Conservation (phyloP, 2,888 invertebrate species). For the Andrena praecox region DNA sequence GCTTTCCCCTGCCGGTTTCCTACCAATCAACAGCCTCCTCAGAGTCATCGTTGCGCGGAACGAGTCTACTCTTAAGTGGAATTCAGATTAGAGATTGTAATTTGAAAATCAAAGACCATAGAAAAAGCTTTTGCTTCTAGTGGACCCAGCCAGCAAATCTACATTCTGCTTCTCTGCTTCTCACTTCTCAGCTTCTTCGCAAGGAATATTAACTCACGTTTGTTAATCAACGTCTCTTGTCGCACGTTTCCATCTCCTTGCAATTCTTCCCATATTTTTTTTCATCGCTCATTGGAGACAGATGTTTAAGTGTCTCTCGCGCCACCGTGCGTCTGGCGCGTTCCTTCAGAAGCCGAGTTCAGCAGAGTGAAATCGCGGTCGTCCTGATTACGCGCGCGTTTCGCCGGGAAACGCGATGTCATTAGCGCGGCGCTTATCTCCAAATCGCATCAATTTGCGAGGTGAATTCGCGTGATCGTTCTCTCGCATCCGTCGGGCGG, state of each 20-base stretch:
- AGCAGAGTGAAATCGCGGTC: constrained; percentile 30
- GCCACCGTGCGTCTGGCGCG: neutral
- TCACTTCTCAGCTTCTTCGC: neutral
- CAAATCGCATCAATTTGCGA: constrained; percentile 63
- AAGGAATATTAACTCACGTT: neutral
- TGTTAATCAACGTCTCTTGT: too few species aligned
- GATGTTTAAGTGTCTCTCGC: neutral
- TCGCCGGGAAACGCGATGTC: constrained; percentile 53
- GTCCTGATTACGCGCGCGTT: constrained; percentile 45
- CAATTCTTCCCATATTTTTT: neutral
- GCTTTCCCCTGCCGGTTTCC: too few species aligned
- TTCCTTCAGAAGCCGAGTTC: constrained; percentile 7
- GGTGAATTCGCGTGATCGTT: constrained; percentile 38
- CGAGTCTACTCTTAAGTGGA: too few species aligned
- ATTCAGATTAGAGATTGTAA: too few species aligned
- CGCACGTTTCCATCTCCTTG: too few species aligned
- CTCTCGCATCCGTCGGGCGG: constrained; percentile 15
- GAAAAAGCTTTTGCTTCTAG: neutral
- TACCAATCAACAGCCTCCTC: too few species aligned
- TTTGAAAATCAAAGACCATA: too few species aligned
- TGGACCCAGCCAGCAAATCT: neutral
- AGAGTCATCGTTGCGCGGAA: too few species aligned
- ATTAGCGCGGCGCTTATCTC: constrained; percentile 61
- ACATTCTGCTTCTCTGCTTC: neutral
- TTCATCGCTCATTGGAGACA: too few species aligned